Evolutionary conservation across 1,140 invertebrate genomes (phyloP), one percentile per base, ranked within the genome.

Genomic region (Nephotettix cincticeps): DNA sequence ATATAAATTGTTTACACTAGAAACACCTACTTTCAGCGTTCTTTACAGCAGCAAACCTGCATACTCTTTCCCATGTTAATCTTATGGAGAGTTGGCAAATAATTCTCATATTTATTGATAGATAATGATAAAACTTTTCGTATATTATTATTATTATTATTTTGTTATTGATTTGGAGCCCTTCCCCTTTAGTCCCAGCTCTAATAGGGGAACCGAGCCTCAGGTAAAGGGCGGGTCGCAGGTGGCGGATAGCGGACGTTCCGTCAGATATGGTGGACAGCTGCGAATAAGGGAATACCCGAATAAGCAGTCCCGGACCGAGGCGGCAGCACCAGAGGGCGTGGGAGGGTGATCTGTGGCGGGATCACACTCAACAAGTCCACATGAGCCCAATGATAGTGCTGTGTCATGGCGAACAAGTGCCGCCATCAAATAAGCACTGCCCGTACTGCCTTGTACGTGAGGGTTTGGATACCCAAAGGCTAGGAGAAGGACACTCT

Each of bases 401-500:
- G n/a, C 23, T n/a, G 27, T 45, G 32, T 43, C 27, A 40, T 67
- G 65, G 65, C 65, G 65, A 67, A 21, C 3, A 67, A 47, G 40
- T 45, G 40, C 65, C 65, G 65, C 65, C 65, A 67, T 47, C 36
- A 40, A 67, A 67, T 47, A 67, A 45, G 27, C n/a, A 27, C n/a
- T 40, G 32, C 32, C 32, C 32, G 32, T 36, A 36, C 32, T 36
- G 32, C 32, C 32, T 36, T 36, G 32, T 36, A 36, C 32, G 27
- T 6, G 2, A 47, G 65, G 65, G 40, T 14, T 43, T 67, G 32
- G 65, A 17, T 43, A 17, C 29, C 30, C 30, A 67, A 67, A 67
- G 65, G 65, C 65, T 67, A 67, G 40, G 65, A 45, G 65, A 67
- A 19, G 40, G 40, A 67, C 47, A 64, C 61, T 64, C 61, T 64